Evolutionary conservation across 2,888 invertebrate genomes (phyloP), one percentile per base, ranked within the genome.

Genomic region (Choristoneura rosaceana): DNA sequence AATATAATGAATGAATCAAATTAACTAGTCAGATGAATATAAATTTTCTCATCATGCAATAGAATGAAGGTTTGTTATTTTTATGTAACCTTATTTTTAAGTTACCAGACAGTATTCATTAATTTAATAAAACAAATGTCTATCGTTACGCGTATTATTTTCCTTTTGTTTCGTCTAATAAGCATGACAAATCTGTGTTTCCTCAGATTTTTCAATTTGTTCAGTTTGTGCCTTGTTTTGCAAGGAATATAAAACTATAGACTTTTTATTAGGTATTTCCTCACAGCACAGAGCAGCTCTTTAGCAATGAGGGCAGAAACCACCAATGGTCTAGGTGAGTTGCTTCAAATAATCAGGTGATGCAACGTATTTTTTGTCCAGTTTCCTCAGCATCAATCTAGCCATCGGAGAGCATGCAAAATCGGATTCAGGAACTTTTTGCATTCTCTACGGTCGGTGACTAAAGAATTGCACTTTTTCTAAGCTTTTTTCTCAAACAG

Each of bases 401-500:
- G 10, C 65, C 69, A 66, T 70, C 69, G 41, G 65, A 69, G 69
- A 65, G 71, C 68, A 70, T 69, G 76, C 73, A 80, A 82, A 88
- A 88, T 87, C 76, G 76, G 77, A 82, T 74, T 83, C 76, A 74
- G 68, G 74, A 77, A 78, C 83, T 89, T 89, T 88, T 90, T 88
- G 81, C 76, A 78, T 75, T 77, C 77, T 84, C 81, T 79, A 87
- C 91, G 87, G 87, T 90, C 78, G 76, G 83, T 87, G 88, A 82
- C 77, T 80, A 80, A 79, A 79, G 78, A 78, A 76, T 77, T 73
- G 69, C 77, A 75, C 81, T 81, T 82, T 85, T 87, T 78, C 76
- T 74, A 10, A 55, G 67, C 45, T 76, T 70, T 84, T 81, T 81
- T 83, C 78, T 84, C 81, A 81, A 78, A 80, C 80, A 78, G 77